Base-by-base conservation (phyloP, 2,797 vertebrate species). In the Lerista edwardsae region DNA sequence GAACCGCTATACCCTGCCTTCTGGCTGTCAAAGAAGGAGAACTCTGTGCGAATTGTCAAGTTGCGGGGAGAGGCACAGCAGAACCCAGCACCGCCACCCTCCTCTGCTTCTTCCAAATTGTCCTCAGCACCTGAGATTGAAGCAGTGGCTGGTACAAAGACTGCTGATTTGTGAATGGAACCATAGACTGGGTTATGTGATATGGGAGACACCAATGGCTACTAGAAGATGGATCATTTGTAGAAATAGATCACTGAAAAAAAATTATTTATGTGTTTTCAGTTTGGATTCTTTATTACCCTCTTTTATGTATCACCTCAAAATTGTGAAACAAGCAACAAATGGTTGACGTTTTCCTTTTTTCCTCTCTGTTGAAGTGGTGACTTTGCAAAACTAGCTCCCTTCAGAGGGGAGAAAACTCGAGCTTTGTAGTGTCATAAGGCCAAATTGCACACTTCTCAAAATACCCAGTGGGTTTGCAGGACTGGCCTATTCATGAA, bases 11-110 rank as follows among this genome's bases (percentile, higher is more conserved):
- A 97, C 71, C 95, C 96, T 0, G 96, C 96, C 0, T 96, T 97
- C 93, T 98, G 97, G 96, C 92, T 98, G 77, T 94, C 97, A 19
- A 98, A 97, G 93, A 97, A 97, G 90, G 97, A 97, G 90, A 97
- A 96, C 1, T 27, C 94, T 0, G 93, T 97, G 44, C 89, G 85
- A 62, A 90, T 94, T 72, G 83, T 75, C 21, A 81, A 90, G 27
- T 86, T 93, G 69, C 65, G 89, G 67, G 91, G 93, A 57, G 86
- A 91, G 23, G 75, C 82, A 0, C 77, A 94, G 82, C 89, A 89
- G 68, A 75, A 64, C 17, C 31, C 80, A 76, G 6, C 8, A 1
- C 84, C 55, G 10, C 0, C 80, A n/a, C 0, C 4, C 72, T 12
- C 75, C 23, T 25, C 59, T 61, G 69, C 69, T 75, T 15, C 71